A percentile compares a stretch with the other conserved stretches of the same genome.
Evolutionary conservation across 2,888 invertebrate species (phyloP).

Genomic region (Cryptocephalus primarius): DNA sequence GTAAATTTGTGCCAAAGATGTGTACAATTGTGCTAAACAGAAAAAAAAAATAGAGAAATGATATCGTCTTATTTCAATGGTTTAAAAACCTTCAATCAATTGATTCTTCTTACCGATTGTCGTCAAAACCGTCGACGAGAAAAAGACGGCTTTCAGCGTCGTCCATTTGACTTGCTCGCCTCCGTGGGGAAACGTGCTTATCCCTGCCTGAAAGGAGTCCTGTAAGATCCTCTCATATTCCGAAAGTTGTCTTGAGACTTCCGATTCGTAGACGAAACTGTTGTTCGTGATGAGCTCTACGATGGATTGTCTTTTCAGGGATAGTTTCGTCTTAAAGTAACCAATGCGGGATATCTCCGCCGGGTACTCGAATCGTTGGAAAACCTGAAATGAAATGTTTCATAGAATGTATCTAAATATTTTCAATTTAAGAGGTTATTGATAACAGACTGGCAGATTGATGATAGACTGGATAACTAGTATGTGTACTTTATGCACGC

Average conservation of each 20-base stretch:
- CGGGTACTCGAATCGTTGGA: conserved; percentile 66
- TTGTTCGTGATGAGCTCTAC: conserved; percentile 49
- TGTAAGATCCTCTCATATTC: conserved; percentile 53
- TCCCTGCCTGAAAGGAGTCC: conserved; percentile 60
- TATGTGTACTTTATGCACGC: too few relatives aligned
- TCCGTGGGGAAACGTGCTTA: conserved; percentile 16
- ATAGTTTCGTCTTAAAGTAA: conserved; percentile 32
- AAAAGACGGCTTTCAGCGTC: conserved; percentile 74
- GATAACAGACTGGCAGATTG: too few relatives aligned
- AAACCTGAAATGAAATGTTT: conserved; percentile 47
- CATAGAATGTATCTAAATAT: too few relatives aligned
- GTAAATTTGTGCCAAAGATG: too few relatives aligned
- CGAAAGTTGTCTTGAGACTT: conserved; percentile 44
- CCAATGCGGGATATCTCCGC: conserved; percentile 58
- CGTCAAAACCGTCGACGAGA: conserved; percentile 81
- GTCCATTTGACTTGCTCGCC: conserved; percentile 57
- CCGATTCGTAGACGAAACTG: conserved; percentile 41
- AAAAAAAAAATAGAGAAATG: too few relatives aligned
- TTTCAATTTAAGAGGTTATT: too few relatives aligned
- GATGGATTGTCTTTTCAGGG: conserved; percentile 45
- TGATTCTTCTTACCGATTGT: conserved; percentile 69
- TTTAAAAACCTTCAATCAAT: too few relatives aligned
- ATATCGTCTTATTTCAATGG: too few relatives aligned
- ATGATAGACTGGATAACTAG: too few relatives aligned
- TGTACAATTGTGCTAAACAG: too few relatives aligned